A percentile compares a stretch with the other conserved stretches of the same genome.
Evolutionary conservation across 2,113 vertebrate species (phyloP).

Genomic region (Malurus melanocephalus): DNA sequence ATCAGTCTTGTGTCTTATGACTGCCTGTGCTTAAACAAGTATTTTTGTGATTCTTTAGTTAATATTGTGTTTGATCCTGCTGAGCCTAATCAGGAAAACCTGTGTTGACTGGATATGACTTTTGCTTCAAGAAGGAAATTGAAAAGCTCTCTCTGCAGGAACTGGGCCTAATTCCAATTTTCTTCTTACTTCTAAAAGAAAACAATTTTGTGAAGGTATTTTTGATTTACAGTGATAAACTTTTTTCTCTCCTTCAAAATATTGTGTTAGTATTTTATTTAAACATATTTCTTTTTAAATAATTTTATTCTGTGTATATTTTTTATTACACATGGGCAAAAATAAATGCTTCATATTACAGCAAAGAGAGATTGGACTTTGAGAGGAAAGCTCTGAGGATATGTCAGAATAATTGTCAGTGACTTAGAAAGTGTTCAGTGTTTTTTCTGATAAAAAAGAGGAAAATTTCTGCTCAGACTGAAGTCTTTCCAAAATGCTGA

Average conservation of each 20-base stretch:
- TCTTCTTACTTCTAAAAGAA: background rate
- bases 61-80: background rate
- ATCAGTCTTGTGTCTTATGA: background rate
- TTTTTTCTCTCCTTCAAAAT: background rate
- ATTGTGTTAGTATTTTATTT: background rate
- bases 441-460: background rate
- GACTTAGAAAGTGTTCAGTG: background rate
- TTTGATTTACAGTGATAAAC: background rate
- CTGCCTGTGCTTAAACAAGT: background rate
- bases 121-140: slow-evolving; percentile 21
- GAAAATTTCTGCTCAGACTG: background rate
- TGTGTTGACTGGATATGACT: background rate
- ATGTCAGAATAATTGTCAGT: background rate
- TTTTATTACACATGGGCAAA: background rate
- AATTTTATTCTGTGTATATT: background rate
- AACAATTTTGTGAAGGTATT: background rate
- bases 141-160: background rate
- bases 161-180: slow-evolving; percentile 9
- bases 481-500: background rate
- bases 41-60: slow-evolving; percentile 1
- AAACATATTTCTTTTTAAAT: background rate
- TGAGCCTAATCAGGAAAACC: slow-evolving; percentile 8
- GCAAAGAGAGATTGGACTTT: background rate
- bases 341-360: background rate
- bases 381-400: background rate